phyloP scores from a whole-genome alignment of 1,140 invertebrate species.

The Mylabris phalerata region DNA sequence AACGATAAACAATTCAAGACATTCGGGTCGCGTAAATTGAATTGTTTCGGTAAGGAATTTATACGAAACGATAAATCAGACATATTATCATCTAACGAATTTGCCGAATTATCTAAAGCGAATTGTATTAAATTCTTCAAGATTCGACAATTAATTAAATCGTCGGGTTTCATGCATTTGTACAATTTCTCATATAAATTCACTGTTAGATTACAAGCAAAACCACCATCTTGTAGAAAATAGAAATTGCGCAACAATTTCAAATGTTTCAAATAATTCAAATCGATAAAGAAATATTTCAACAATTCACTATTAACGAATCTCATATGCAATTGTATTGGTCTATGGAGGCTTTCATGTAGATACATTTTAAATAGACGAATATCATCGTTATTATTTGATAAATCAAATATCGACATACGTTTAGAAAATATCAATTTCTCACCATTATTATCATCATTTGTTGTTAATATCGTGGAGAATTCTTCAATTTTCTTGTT shows the following conservation, averaged over 20 bases:
- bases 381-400: neutral
- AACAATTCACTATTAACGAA: constrained; percentile 64
- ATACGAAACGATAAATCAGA: constrained; percentile 54
- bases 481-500: no score
- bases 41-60: constrained; percentile 48
- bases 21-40: constrained; percentile 56
- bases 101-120: constrained; percentile 41
- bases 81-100: constrained; percentile 48
- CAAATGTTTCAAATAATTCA: constrained; percentile 60
- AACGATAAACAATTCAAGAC: constrained; percentile 58
- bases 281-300: constrained; percentile 56
- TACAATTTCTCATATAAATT: constrained; percentile 59
- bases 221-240: constrained; percentile 70
- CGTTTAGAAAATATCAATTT: neutral
- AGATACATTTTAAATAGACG: constrained; percentile 44
- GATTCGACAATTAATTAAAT: constrained; percentile 59
- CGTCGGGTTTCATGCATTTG: constrained; percentile 52
- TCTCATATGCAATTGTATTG: constrained; percentile 58
- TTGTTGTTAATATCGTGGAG: neutral
- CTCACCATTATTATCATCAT: neutral
- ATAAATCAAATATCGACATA: neutral
- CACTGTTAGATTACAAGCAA: constrained; percentile 58
- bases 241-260: constrained; percentile 64
- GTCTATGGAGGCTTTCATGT: constrained; percentile 58
- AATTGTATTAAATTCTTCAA: constrained; percentile 60